phyloP scores from a whole-genome alignment of 2,113 vertebrate species.

The Elachura formosa region DNA sequence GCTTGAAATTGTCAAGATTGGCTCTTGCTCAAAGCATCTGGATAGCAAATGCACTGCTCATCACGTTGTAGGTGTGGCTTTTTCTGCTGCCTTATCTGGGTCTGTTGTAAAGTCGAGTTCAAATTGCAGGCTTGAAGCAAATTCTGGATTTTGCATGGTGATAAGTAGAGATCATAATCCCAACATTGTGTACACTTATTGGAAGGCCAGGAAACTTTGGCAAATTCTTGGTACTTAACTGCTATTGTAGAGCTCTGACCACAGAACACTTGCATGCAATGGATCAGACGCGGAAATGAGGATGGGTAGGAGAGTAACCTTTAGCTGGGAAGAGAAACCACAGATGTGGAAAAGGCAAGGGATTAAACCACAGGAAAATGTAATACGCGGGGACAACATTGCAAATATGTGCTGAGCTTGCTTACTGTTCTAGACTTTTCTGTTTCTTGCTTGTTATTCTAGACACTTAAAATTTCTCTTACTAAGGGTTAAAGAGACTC shows the following conservation, averaged over 20 bases:
- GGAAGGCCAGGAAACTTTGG: background rate
- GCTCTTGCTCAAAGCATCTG: background rate
- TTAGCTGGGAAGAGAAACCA: background rate
- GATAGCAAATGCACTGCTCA: background rate
- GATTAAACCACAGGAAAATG: background rate
- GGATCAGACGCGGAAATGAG: background rate
- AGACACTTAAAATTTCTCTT: background rate
- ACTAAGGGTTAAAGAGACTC: background rate
- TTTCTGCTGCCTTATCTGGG: background rate
- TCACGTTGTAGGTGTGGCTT: rapidly evolving
- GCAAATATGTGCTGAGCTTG: background rate
- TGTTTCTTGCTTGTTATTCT: background rate
- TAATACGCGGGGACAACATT: background rate
- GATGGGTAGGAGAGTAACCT: background rate
- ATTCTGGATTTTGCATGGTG: background rate
- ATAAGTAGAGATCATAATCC: background rate
- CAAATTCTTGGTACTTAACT: rapidly evolving
- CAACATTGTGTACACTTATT: rapidly evolving
- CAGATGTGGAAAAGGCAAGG: background rate
- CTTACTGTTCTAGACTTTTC: background rate
- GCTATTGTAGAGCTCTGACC: background rate
- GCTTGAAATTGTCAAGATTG: background rate
- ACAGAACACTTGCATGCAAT: rapidly evolving
- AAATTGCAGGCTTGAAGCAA: background rate
- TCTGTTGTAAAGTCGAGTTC: background rate